phyloP scores from a whole-genome alignment of 23 tunicate species.

The Halocynthia aurantium region DNA sequence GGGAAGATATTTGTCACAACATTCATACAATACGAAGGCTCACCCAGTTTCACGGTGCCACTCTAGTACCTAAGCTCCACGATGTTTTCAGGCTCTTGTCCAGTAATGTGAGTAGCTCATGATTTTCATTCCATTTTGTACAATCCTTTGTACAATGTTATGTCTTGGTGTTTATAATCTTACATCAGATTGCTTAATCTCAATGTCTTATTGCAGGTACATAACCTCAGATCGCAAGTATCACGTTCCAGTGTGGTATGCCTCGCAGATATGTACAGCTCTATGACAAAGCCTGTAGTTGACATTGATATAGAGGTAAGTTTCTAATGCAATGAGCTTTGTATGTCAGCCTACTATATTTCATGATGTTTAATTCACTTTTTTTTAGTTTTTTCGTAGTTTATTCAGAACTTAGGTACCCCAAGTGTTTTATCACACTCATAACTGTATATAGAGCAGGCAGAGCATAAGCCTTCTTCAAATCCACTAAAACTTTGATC shows the following conservation, averaged over 20 bases:
- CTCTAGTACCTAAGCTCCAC: conserved; percentile 41
- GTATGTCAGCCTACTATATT: too few species aligned
- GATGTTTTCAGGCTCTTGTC: conserved; percentile 52
- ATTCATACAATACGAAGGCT: conserved; percentile 56
- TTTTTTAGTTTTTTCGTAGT: too few species aligned
- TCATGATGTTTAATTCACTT: too few species aligned
- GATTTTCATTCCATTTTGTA: background rate
- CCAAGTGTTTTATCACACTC: too few species aligned
- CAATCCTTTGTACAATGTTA: background rate
- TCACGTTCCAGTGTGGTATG: conserved; percentile 65
- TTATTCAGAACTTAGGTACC: too few species aligned
- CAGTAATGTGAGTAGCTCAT: conserved; percentile 40
- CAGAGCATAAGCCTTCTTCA: too few species aligned
- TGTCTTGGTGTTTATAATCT: background rate
- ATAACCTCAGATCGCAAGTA: conserved; percentile 76
- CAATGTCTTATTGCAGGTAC: conserved; percentile 31
- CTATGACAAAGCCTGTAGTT: conserved; percentile 46
- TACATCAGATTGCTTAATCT: background rate
- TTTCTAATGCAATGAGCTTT: too few species aligned
- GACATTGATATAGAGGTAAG: conserved; percentile 71
- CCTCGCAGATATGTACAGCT: conserved; percentile 41
- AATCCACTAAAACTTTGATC: background rate
- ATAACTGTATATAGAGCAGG: too few species aligned
- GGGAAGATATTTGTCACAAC: conserved; percentile 50
- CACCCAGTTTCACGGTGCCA: conserved; percentile 36